phyloP scores from a whole-genome alignment of 1,140 invertebrate genomes.

The Goniozus legneri region DNA sequence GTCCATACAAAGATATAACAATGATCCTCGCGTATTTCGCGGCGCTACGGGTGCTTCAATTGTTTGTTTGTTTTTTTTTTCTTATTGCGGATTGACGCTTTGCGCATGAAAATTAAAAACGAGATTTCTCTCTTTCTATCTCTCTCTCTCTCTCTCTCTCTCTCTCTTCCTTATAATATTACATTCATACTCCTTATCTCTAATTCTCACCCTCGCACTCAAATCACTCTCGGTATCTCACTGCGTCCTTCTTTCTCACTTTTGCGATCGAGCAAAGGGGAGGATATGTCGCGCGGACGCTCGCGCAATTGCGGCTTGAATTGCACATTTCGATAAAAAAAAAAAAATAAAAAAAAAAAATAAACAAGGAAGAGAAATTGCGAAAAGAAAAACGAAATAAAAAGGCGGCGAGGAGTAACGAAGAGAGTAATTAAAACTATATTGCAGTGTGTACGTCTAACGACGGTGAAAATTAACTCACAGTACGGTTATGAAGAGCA shows the following conservation, averaged over 20 bases:
- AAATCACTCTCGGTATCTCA: neutral
- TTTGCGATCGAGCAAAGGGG: neutral
- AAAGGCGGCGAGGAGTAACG: no score
- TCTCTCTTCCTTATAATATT: slow-evolving; percentile 2
- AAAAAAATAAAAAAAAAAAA: no score
- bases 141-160: slow-evolving; percentile 3
- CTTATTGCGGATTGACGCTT: slow-evolving; percentile 24
- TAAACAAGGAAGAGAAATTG: no score
- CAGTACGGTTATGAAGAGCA: no score
- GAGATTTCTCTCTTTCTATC: slow-evolving; percentile 12
- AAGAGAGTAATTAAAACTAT: no score
- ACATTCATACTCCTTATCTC: slow-evolving; percentile 6
- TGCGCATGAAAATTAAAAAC: slow-evolving; percentile 19
- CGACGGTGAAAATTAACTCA: no score
- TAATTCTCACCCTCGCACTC: neutral
- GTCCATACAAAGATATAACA: slow-evolving; percentile 39
- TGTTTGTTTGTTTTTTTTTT: no score
- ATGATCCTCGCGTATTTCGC: slow-evolving; percentile 23
- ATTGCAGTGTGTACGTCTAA: no score
- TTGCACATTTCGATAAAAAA: no score
- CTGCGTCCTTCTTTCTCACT: neutral
- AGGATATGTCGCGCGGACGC: neutral
- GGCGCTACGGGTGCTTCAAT: slow-evolving; percentile 19
- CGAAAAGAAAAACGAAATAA: no score
- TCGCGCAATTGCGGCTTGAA: no score